A percentile compares a stretch with the other conserved stretches of the same genome.
Conservation (phyloP, 1,140 invertebrate species). For the Chironomus tepperi region DNA sequence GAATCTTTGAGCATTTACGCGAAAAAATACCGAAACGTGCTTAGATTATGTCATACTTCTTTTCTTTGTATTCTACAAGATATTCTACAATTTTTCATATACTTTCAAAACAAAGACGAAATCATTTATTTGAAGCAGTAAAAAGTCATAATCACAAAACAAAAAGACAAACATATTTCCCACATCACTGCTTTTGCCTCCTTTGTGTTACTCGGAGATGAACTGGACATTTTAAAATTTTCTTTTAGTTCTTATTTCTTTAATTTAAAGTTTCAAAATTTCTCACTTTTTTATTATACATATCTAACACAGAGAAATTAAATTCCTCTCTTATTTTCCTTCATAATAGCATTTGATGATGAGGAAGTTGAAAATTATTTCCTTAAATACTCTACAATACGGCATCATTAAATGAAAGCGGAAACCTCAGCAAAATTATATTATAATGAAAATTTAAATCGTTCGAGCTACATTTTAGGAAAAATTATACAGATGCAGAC, state of each 20-base stretch:
- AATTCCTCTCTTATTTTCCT: neutral
- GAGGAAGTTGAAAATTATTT: constrained; percentile 5
- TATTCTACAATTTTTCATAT: no score
- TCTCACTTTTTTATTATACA: no score
- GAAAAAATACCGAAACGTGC: constrained; percentile 5
- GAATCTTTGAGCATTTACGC: constrained; percentile 12
- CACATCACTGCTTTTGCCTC: no score
- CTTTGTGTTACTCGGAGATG: no score
- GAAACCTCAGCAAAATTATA: constrained; percentile 8
- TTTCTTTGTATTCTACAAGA: neutral
- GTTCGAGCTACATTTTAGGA: constrained; percentile 7
- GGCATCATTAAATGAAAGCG: constrained; percentile 12
- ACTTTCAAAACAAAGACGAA: no score
- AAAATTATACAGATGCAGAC: constrained; percentile 13
- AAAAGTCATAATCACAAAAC: no score
- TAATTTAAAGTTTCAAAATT: no score
- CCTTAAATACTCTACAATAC: constrained; percentile 13
- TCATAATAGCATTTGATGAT: neutral
- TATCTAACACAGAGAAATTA: neutral
- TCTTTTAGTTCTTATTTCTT: no score
- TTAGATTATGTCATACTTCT: neutral
- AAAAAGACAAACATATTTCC: no score
- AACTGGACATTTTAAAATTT: no score
- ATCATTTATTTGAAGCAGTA: no score
- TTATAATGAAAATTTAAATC: constrained; percentile 15